Conservation (phyloP, 2,888 invertebrate genomes). For the Melieria omissa region DNA sequence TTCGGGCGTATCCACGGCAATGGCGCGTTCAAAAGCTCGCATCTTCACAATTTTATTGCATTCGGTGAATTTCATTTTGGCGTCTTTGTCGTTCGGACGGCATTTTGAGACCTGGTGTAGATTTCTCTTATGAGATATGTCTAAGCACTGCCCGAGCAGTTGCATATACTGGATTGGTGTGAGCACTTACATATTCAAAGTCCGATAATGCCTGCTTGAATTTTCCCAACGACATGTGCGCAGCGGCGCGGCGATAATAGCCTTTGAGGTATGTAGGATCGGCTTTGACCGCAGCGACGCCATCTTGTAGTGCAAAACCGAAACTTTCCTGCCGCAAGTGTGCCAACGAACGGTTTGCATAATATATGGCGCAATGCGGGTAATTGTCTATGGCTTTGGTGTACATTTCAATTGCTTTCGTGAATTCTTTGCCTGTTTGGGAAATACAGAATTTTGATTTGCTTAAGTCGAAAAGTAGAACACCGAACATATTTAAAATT, state of each 20-base stretch:
- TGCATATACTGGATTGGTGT: background rate
- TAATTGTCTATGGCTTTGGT: constrained; percentile 88
- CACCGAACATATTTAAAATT: no score
- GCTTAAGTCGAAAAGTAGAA: no score
- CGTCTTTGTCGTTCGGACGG: constrained; percentile 93
- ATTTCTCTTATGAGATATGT: no score
- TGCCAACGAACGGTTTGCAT: constrained; percentile 95
- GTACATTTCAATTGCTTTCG: constrained; percentile 88
- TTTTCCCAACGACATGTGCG: constrained; percentile 97
- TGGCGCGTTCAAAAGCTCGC: constrained; percentile 96
- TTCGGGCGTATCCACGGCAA: constrained; percentile 90
- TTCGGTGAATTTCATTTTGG: constrained; percentile 89
- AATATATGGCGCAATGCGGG: constrained; percentile 87
- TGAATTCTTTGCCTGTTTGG: constrained; percentile 85
- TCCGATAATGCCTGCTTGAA: constrained; percentile 96
- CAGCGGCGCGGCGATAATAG: constrained; percentile 95
- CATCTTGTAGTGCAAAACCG: constrained; percentile 93
- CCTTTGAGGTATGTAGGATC: constrained; percentile 94
- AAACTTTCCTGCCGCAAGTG: constrained; percentile 94
- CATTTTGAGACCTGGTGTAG: constrained; percentile 83
- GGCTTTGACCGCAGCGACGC: constrained; percentile 88
- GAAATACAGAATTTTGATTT: no score
- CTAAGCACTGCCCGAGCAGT: no score
- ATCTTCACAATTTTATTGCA: constrained; percentile 96
- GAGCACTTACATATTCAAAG: constrained; percentile 87